Conservation (phyloP, 2,888 invertebrate species). For the Cyclophora punctaria region DNA sequence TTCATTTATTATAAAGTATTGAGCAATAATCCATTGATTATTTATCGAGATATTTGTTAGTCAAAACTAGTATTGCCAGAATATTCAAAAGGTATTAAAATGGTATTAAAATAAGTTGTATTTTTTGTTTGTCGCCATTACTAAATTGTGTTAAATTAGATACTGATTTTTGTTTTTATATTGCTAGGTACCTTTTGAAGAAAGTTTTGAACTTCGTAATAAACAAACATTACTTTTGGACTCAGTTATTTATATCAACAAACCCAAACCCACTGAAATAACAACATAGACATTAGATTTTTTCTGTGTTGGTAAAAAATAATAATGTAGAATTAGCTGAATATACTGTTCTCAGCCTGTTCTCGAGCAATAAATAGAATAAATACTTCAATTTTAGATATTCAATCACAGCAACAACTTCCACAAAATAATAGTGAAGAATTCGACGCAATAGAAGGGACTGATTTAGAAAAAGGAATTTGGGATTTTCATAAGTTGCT, state of each 20-base stretch:
- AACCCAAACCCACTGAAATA: background rate
- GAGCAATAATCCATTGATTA: no score
- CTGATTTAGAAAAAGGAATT: conserved; percentile 17
- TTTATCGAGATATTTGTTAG: no score
- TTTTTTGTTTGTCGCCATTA: no score
- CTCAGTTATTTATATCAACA: conserved; percentile 1
- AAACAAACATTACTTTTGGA: conserved; percentile 3
- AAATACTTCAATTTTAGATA: conserved; percentile 22
- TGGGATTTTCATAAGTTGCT: conserved; percentile 22
- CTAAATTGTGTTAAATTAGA: background rate
- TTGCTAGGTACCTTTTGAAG: conserved; percentile 6
- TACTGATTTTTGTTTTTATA: conserved; percentile 2
- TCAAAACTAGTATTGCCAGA: no score
- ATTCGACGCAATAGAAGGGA: conserved; percentile 16
- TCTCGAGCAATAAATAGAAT: conserved; percentile 7
- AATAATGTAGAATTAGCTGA: no score
- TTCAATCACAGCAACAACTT: conserved; percentile 12
- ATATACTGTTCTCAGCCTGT: background rate
- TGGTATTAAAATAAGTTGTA: no score
- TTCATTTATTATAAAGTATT: no score
- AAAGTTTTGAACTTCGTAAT: conserved; percentile 11
- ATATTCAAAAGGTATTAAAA: no score
- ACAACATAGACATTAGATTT: background rate
- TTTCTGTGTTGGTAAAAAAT: no score
- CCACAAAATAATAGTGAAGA: conserved; percentile 22